Evolutionary conservation across 2,888 invertebrate species (phyloP), one percentile per base, ranked within the genome.

Genomic region (Nymphalis urticae): DNA sequence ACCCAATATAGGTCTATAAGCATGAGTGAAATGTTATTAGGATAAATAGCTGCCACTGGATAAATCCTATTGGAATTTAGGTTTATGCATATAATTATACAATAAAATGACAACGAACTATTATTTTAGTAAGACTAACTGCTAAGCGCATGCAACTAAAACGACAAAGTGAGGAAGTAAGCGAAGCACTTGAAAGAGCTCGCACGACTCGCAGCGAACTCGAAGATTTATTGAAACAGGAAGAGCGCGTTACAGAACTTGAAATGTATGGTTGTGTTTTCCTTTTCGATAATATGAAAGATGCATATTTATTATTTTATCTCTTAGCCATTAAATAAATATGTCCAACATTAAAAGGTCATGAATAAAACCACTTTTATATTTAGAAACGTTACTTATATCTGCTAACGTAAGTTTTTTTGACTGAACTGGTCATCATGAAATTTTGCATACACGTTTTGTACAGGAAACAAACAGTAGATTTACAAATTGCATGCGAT

Each of bases 61-160:
- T 42, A 42, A 42, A 42, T 42, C 1, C 9, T 42, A 42, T 42
- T 42, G 36, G 9, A 36, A 16, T 36, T 50, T 48, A n/a, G n/a
- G n/a, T n/a, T 5, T 16, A 21, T 60, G 21, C 6, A 16, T 61
- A 36, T 48, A n/a, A 32, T 42, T 42, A 3, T 48, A 48, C 13
- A 1, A 5, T 27, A 32, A 32, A 32, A 32, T 51, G 19, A n/a
- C 47, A 42, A n/a, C 6, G 32, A 24, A 16, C 9, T 51, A 65
- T 54, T 73, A 56, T 80, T 79, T 32, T 73, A 90, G 90, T 84
- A 17, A 80, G 76, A 61, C 75, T 89, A 69, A 84, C 85, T 36
- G 88, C 88, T 4, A 86, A 86, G 68, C 85, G 86, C 5, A 80
- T 82, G 75, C 86, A 88, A 72, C 73, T 88, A 17, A 85, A 85